Evolutionary conservation across 2,888 invertebrate genomes (phyloP).

Genomic region (Poecilus cupreus): DNA sequence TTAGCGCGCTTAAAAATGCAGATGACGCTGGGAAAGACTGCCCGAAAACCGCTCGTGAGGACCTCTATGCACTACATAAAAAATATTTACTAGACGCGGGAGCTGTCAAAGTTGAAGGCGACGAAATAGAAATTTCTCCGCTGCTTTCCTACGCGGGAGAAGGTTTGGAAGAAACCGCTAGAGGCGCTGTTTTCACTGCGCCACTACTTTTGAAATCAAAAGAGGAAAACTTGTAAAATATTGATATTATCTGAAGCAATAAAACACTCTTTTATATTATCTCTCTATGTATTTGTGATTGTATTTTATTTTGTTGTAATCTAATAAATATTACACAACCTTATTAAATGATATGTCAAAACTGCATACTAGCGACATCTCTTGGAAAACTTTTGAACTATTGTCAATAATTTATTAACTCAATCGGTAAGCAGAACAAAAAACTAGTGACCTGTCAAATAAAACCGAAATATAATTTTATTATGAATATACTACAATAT

Average conservation of each 20-base stretch:
- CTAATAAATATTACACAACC: too few relatives aligned
- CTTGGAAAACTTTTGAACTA: too few relatives aligned
- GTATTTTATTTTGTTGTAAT: too few relatives aligned
- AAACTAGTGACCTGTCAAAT: too few relatives aligned
- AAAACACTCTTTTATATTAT: neutral
- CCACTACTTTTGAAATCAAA: slow-evolving; percentile 34
- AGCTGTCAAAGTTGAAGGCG: slow-evolving; percentile 80
- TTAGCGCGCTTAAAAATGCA: slow-evolving; percentile 97
- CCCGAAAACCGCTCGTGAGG: slow-evolving; percentile 88
- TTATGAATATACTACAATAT: neutral
- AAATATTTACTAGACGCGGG: slow-evolving; percentile 89
- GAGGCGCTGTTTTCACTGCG: slow-evolving; percentile 79
- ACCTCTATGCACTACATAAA: slow-evolving; percentile 85
- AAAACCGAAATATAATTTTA: neutral
- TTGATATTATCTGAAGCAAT: neutral
- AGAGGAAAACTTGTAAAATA: slow-evolving; percentile 23
- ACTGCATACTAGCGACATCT: too few relatives aligned
- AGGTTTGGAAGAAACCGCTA: slow-evolving; percentile 81
- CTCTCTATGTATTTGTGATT: neutral
- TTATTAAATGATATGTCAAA: too few relatives aligned
- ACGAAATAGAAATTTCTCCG: slow-evolving; percentile 94
- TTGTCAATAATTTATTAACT: too few relatives aligned
- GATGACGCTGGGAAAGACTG: slow-evolving; percentile 92
- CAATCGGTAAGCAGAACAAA: too few relatives aligned
- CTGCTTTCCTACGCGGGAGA: slow-evolving; percentile 94